Evolutionary conservation across 2,888 invertebrate species (phyloP).

Genomic region (Leucozona laternaria): DNA sequence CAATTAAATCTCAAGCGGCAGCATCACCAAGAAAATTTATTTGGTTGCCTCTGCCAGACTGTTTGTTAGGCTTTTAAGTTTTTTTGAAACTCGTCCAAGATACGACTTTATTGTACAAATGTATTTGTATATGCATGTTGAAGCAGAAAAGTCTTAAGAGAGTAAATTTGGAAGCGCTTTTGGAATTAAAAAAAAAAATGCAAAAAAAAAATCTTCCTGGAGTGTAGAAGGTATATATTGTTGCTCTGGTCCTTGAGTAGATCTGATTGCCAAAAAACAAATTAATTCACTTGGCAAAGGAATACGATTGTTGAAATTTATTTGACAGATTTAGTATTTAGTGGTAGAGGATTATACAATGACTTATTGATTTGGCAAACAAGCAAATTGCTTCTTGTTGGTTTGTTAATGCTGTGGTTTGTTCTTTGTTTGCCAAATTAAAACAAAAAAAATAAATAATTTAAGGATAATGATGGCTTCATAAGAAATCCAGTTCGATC

Average conservation of each 20-base stretch:
- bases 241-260: slow-evolving; percentile 5
- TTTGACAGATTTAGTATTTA: slow-evolving; percentile 40
- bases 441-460: background rate
- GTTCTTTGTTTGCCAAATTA: slow-evolving; percentile 15
- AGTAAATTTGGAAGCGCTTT: slow-evolving; percentile 46
- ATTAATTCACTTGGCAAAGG: slow-evolving; percentile 48
- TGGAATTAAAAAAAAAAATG: background rate
- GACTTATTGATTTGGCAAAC: slow-evolving; percentile 41
- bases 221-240: background rate
- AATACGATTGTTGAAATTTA: slow-evolving; percentile 32
- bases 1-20: slow-evolving; percentile 63
- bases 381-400: slow-evolving; percentile 12
- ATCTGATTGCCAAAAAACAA: slow-evolving; percentile 58
- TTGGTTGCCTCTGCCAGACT: slow-evolving; percentile 45
- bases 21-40: slow-evolving; percentile 34
- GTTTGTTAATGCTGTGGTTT: slow-evolving; percentile 10
- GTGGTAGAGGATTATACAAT: slow-evolving; percentile 30
- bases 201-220: background rate
- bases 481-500: background rate
- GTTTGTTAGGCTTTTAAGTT: slow-evolving; percentile 40
- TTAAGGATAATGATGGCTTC: background rate
- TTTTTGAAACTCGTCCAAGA: slow-evolving; percentile 65
- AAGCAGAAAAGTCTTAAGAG: slow-evolving; percentile 35
- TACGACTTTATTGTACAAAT: slow-evolving; percentile 31
- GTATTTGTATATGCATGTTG: background rate